phyloP scores from a whole-genome alignment of 2,797 vertebrate genomes.

The Sebastes kiyomatsui region DNA sequence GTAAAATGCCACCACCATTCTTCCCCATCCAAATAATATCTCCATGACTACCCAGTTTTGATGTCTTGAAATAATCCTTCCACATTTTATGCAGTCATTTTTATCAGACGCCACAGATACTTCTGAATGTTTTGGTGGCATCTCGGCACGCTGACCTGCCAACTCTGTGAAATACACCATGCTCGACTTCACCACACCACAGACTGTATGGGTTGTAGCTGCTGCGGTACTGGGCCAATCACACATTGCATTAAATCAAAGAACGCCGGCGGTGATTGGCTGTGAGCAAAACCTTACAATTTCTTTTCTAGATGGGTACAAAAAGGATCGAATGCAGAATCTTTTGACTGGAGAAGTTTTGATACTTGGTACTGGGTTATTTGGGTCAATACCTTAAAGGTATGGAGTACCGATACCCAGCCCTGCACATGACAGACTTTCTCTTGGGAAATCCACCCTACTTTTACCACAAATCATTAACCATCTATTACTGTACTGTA shows the following conservation, averaged over 20 bases:
- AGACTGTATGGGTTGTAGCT: background rate
- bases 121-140: background rate
- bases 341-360: background rate
- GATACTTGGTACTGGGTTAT: background rate
- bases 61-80: background rate
- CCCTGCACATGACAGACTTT: background rate
- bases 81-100: background rate
- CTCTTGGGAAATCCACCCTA: background rate
- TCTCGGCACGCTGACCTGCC: background rate
- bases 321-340: background rate
- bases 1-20: background rate
- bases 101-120: background rate
- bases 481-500: constrained; percentile 1
- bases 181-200: background rate
- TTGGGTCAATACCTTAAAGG: background rate
- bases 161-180: background rate
- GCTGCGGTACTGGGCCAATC: background rate
- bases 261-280: background rate
- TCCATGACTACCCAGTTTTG: background rate
- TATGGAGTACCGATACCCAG: background rate
- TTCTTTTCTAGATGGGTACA: background rate
- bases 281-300: background rate
- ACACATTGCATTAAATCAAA: background rate
- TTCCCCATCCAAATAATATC: background rate
- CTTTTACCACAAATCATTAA: constrained; percentile 13